Evolutionary conservation across 2,888 invertebrate genomes (phyloP), one percentile per base, ranked within the genome.

Genomic region (Hetaerina titia): DNA sequence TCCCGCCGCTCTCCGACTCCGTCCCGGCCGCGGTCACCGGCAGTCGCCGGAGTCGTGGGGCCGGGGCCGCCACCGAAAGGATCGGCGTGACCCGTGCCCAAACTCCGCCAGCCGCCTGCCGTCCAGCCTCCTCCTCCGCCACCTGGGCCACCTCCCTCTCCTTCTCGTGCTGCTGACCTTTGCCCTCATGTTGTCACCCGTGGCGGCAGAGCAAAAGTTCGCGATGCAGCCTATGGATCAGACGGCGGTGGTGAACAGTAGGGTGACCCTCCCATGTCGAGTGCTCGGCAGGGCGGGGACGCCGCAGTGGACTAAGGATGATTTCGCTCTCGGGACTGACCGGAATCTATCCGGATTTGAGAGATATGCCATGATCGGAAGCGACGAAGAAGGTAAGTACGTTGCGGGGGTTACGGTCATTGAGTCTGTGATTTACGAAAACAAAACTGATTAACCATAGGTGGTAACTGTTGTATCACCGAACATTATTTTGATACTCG

Each of bases 241-340:
- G 97, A 98, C 98, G 63, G 99, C 99, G 9, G 98, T 99, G 94
- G 98, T 98, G 90, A 99, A 99, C 22, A 98, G 98, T 95, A 98
- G 98, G 95, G 98, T 99, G 88, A 98, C 99, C 19, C 97, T 99
- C 95, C 99, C 99, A 8, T 99, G 99, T 97, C 97, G 98, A 87
- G 99, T 99, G 57, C 98, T 98, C 96, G 98, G 98, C 96, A 99
- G 99, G 96, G 98, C 98, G 89, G 99, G 99, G 0, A 98, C 98
- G 95, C 97, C 99, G 95, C 99, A 99, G 97, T 99, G 99, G 99
- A 99, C 99, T 95, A 99, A 99, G 96, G 99, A 99, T 96, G 99
- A 99, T 96, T 99, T 99, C 96, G 99, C 99, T 0, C 97, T 99
- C 64, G 99, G 99, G 1, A 98, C 98, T 0, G 98, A 99, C 96